phyloP scores from a whole-genome alignment of 2,113 vertebrate species.

The Channa maculata region DNA sequence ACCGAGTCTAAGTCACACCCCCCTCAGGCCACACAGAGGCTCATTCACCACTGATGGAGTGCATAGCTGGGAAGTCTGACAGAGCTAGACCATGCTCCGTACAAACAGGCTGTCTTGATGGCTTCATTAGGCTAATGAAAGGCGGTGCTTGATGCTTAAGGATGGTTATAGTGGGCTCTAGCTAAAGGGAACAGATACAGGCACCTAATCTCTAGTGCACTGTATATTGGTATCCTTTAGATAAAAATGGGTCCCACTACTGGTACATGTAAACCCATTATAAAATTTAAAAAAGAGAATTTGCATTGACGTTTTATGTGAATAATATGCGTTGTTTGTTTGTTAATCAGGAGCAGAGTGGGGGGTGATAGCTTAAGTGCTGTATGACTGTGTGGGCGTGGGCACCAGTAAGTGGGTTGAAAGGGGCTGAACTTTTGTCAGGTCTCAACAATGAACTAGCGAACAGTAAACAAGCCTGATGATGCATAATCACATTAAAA shows the following conservation, averaged over 20 bases:
- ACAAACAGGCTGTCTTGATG: conserved; percentile 75
- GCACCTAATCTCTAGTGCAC: conserved; percentile 38
- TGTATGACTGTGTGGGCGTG: conserved; percentile 74
- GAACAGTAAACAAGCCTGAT: conserved; percentile 93
- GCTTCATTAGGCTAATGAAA: conserved; percentile 79
- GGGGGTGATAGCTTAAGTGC: conserved; percentile 64
- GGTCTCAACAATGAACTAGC: conserved; percentile 79
- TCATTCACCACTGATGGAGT: conserved; percentile 78
- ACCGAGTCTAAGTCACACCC: conserved; percentile 76
- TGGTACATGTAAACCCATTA: conserved; percentile 3
- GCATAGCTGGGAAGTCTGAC: conserved; percentile 68
- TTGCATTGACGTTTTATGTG: not conserved
- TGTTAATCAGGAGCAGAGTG: conserved; percentile 36
- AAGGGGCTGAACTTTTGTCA: conserved; percentile 83
- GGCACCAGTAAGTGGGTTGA: conserved; percentile 70
- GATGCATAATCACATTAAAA: conserved; percentile 94
- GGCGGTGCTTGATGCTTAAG: conserved; percentile 58
- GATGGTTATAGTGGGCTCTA: conserved; percentile 51
- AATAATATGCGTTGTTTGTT: conserved; percentile 45
- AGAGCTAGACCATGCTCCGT: conserved; percentile 62
- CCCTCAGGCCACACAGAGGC: conserved; percentile 77
- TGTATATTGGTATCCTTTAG: conserved; percentile 22
- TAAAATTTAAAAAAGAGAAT: not conserved
- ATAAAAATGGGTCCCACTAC: conserved; percentile 6
- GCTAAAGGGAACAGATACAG: conserved; percentile 39